These are phyloP conservation scores for Melikaiella ostensackeni DNA, from an alignment of 2,888 invertebrate genomes.

Conservation along the genomic window DNA sequence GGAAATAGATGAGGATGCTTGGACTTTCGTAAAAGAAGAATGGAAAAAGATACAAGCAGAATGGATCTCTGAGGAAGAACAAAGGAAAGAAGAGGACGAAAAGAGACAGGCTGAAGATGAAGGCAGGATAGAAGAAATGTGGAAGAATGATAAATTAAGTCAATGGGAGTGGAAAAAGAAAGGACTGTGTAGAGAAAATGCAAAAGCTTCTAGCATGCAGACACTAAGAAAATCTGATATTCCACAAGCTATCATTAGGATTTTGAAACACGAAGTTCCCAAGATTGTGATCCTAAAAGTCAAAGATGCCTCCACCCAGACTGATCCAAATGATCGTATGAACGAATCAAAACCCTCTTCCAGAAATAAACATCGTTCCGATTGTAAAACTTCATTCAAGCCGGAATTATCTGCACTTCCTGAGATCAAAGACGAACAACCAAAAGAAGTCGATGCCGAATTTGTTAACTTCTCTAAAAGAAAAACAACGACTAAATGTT, in stretches of 20 bases:
- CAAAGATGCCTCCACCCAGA: background rate
- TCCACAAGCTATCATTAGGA: background rate
- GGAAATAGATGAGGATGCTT: background rate
- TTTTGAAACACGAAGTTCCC: background rate
- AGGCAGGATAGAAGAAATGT: background rate
- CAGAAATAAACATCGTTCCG: too few relatives aligned
- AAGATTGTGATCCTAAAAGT: background rate
- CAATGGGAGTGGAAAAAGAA: conserved; percentile 3
- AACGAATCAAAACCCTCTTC: background rate
- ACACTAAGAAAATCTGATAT: background rate
- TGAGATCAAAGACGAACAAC: background rate
- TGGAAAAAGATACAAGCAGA: background rate
- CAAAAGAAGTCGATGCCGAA: background rate
- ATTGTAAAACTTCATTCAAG: too few relatives aligned
- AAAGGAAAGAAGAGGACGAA: background rate
- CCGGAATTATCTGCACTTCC: background rate
- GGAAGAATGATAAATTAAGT: background rate
- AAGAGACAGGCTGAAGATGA: background rate
- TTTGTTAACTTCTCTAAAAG: too few relatives aligned
- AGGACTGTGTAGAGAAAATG: background rate
- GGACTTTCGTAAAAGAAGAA: background rate
- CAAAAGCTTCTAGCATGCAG: background rate
- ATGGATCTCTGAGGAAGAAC: background rate
- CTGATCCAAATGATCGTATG: background rate
- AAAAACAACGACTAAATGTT: background rate